Conservation (phyloP, 2,113 vertebrate species). For the Microtus richardsoni region DNA sequence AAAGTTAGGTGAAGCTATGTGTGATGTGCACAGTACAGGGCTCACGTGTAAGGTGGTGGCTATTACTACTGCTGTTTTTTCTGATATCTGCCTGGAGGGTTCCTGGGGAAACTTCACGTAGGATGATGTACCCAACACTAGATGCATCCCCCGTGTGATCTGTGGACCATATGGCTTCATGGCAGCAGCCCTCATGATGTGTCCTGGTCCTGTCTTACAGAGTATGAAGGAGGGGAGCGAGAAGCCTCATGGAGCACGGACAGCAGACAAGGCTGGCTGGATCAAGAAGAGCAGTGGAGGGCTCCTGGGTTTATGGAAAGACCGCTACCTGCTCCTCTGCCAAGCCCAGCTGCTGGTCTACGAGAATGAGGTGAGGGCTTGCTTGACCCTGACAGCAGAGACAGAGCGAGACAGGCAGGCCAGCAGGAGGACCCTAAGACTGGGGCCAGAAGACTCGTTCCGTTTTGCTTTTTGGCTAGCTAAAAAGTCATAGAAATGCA, state of each 20-base stretch:
- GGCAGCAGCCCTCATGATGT: conserved; percentile 37
- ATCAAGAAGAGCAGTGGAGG: conserved; percentile 94
- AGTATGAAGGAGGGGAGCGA: conserved; percentile 88
- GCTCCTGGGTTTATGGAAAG: conserved; percentile 93
- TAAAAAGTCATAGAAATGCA: no score
- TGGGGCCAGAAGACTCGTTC: not conserved
- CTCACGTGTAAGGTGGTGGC: not conserved
- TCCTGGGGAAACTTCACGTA: not conserved
- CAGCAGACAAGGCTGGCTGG: conserved; percentile 93
- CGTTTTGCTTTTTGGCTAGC: not conserved
- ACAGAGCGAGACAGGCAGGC: no score
- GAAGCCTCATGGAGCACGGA: conserved; percentile 84
- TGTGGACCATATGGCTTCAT: not conserved
- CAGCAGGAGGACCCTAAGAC: not conserved
- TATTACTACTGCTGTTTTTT: not conserved
- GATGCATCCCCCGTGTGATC: not conserved
- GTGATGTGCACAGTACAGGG: not conserved
- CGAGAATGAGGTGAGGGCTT: conserved; percentile 92
- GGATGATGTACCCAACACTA: not conserved
- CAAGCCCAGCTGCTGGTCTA: conserved; percentile 92
- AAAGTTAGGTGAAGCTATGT: not conserved
- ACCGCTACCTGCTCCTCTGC: conserved; percentile 93
- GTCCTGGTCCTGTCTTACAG: conserved; percentile 73
- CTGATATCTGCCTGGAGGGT: not conserved
- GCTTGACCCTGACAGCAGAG: not conserved